Evolutionary conservation across 2,888 invertebrate genomes (phyloP).

Genomic region (Phalangium opilio): DNA sequence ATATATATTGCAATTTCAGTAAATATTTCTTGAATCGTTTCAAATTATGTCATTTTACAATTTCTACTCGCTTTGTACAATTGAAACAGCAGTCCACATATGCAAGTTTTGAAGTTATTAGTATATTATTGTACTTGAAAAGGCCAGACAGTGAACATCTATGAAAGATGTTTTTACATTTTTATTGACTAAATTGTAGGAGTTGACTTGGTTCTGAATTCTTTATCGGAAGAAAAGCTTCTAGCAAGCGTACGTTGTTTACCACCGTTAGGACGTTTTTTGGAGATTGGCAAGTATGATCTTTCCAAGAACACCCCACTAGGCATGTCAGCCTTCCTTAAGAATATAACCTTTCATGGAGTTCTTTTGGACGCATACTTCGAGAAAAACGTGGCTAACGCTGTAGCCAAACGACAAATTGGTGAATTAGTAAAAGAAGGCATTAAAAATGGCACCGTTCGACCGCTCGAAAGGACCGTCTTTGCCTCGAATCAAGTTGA

Average conservation of each 20-base stretch:
- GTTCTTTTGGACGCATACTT: conserved; percentile 87
- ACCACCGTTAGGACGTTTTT: conserved; percentile 80
- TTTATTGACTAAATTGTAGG: too few relatives aligned
- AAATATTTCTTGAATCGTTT: too few relatives aligned
- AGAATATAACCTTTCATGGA: conserved; percentile 93
- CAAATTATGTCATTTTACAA: too few relatives aligned
- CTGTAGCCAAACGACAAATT: conserved; percentile 51
- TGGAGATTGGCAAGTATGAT: conserved; percentile 97
- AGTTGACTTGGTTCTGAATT: conserved; percentile 88
- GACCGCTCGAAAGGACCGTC: conserved; percentile 69
- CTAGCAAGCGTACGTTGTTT: conserved; percentile 85
- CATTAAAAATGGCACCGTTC: conserved; percentile 70
- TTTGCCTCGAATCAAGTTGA: conserved; percentile 76
- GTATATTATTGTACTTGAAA: too few relatives aligned
- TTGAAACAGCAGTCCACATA: too few relatives aligned
- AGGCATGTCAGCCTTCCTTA: conserved; percentile 88
- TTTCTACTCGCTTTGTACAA: too few relatives aligned
- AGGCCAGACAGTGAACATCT: too few relatives aligned
- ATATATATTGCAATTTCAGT: too few relatives aligned
- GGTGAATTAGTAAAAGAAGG: conserved; percentile 65
- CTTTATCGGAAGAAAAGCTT: conserved; percentile 82
- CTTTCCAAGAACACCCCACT: conserved; percentile 76
- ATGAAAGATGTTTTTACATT: background rate
- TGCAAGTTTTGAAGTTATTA: too few relatives aligned
- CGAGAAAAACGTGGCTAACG: conserved; percentile 41